A percentile compares a stretch with the other conserved stretches of the same genome.
Evolutionary conservation across 2,113 vertebrate genomes (phyloP).

Genomic region (Phalacrocorax aristotelis): DNA sequence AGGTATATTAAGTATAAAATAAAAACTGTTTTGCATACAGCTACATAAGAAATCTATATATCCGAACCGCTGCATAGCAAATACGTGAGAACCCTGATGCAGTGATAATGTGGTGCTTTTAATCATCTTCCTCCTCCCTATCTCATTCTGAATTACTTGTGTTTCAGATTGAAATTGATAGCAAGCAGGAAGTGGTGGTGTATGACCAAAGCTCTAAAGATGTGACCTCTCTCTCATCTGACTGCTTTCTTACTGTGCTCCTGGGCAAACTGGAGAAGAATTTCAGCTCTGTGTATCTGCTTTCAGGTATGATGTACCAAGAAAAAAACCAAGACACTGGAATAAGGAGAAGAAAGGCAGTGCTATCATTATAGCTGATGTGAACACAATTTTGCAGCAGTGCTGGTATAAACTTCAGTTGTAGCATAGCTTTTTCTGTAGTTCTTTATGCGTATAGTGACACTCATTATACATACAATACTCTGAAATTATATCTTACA

Average conservation of each 20-base stretch:
- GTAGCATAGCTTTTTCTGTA: background rate
- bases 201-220: slow-evolving; percentile 91
- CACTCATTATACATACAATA: background rate
- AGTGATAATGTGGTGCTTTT: background rate
- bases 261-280: slow-evolving; percentile 90
- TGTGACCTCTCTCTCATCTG: slow-evolving; percentile 77
- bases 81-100: background rate
- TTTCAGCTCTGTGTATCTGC: slow-evolving; percentile 88
- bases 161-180: slow-evolving; percentile 84
- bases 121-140: background rate
- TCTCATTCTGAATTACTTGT: background rate
- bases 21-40: background rate
- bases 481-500: background rate
- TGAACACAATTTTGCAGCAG: background rate
- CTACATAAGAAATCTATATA: background rate
- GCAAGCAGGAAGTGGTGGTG: slow-evolving; percentile 87
- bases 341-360: background rate
- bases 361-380: fast-evolving
- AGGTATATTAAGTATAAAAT: background rate
- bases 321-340: background rate
- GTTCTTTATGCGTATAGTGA: background rate
- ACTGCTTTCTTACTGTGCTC: slow-evolving; percentile 90
- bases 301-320: slow-evolving; percentile 82
- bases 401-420: background rate
- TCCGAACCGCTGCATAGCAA: background rate